Percentiles rank a stretch among this genome's conserved stretches.
These are phyloP conservation scores for Ecliptopera silaceata DNA, from an alignment of 2,888 invertebrate species.

Conservation along the genomic window DNA sequence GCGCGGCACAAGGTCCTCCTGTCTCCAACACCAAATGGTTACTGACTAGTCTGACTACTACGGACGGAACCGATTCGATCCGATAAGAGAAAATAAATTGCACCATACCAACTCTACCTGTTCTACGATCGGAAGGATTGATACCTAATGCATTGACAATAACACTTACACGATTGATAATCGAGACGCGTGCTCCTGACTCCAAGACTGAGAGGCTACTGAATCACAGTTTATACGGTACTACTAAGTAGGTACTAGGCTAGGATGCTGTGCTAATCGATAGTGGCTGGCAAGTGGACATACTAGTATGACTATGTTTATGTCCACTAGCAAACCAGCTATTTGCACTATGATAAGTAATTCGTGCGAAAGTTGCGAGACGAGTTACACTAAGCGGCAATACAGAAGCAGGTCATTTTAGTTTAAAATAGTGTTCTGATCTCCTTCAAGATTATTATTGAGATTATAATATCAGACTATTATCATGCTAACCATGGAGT, in stretches of 20 bases:
- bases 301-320: too few relatives aligned
- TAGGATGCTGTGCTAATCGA: conserved; percentile 13
- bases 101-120: neutral
- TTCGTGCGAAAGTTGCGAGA: too few relatives aligned
- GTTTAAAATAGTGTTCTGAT: too few relatives aligned
- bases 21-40: neutral
- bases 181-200: conserved; percentile 43
- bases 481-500: too few relatives aligned
- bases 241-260: neutral
- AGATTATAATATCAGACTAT: too few relatives aligned
- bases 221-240: conserved; percentile 25
- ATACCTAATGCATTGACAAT: neutral
- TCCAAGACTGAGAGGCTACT: conserved; percentile 49
- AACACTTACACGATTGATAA: conserved; percentile 49
- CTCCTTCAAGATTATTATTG: too few relatives aligned
- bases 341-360: too few relatives aligned
- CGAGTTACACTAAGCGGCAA: too few relatives aligned
- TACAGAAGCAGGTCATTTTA: too few relatives aligned
- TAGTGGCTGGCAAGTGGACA: too few relatives aligned
- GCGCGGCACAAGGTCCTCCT: neutral
- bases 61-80: neutral
- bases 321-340: too few relatives aligned
- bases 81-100: neutral
- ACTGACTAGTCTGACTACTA: neutral
- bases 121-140: neutral